These are phyloP conservation scores for Helicoverpa zea DNA, from an alignment of 1,140 invertebrate species.

Conservation along the genomic window DNA sequence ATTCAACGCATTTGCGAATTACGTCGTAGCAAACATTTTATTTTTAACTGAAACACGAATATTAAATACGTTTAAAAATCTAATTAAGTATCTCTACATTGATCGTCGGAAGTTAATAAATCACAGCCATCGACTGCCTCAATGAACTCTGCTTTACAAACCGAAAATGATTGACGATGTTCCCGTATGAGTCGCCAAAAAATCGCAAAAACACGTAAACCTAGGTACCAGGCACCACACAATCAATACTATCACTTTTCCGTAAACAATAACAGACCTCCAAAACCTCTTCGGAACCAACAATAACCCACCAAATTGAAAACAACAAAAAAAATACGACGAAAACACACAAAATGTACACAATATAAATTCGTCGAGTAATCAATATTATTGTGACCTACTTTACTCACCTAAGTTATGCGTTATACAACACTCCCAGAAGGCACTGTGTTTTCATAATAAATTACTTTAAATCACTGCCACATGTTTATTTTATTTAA, in stretches of 20 bases:
- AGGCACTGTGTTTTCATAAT: slow-evolving; percentile 73
- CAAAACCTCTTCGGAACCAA: slow-evolving; percentile 51
- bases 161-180: slow-evolving; percentile 44
- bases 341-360: slow-evolving; percentile 38
- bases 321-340: slow-evolving; percentile 38
- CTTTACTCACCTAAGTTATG: slow-evolving; percentile 65
- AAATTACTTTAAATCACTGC: slow-evolving; percentile 48
- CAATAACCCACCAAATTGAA: slow-evolving; percentile 39
- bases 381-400: slow-evolving; percentile 67
- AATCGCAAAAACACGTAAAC: slow-evolving; percentile 46
- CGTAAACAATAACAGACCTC: slow-evolving; percentile 66
- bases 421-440: slow-evolving; percentile 63
- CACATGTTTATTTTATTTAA: slow-evolving; percentile 54
- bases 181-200: slow-evolving; percentile 41
- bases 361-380: slow-evolving; percentile 41
- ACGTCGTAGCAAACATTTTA: neutral
- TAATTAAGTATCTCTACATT: slow-evolving; percentile 4
- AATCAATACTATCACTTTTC: slow-evolving; percentile 59
- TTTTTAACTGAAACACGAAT: neutral
- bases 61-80: neutral
- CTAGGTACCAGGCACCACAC: slow-evolving; percentile 54
- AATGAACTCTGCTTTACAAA: slow-evolving; percentile 26
- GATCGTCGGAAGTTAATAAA: neutral
- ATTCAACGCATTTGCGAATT: neutral
- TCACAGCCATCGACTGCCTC: neutral